These are phyloP conservation scores for Cyaniris semiargus DNA, from an alignment of 2,888 invertebrate genomes.

Conservation along the genomic window DNA sequence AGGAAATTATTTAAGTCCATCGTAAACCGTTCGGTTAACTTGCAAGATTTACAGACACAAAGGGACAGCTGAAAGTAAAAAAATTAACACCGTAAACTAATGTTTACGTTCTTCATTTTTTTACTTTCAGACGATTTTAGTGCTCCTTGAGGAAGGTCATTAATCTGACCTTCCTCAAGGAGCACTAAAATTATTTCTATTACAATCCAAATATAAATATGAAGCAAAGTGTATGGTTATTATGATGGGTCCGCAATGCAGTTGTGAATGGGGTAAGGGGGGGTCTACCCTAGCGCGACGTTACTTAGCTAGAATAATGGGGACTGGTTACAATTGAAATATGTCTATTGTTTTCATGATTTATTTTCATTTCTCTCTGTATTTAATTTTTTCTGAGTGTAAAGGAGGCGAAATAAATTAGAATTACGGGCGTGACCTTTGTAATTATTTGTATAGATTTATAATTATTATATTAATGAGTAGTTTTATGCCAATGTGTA, in stretches of 20 bases:
- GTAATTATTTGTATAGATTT: background rate
- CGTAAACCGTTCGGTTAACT: too few species aligned
- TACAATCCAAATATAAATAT: constrained; percentile 64
- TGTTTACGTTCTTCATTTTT: too few species aligned
- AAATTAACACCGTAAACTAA: constrained; percentile 1
- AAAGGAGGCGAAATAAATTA: constrained; percentile 17
- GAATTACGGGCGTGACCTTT: background rate
- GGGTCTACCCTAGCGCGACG: constrained; percentile 37
- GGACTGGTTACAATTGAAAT: constrained; percentile 34
- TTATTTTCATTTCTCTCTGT: constrained; percentile 29
- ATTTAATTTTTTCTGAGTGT: background rate
- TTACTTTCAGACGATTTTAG: too few species aligned
- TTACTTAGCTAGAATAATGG: constrained; percentile 31
- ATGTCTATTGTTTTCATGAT: constrained; percentile 28
- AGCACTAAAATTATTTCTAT: constrained; percentile 39
- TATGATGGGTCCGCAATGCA: constrained; percentile 77
- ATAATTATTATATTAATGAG: background rate
- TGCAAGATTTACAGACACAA: too few species aligned
- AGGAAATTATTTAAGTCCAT: too few species aligned
- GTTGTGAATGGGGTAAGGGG: constrained; percentile 68
- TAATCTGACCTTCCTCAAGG: background rate
- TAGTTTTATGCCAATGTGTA: background rate
- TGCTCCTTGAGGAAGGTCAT: too few species aligned
- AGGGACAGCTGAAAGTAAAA: too few species aligned
- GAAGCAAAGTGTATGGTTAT: constrained; percentile 70